Evolutionary conservation across 2,888 invertebrate genomes (phyloP), one percentile per base, ranked within the genome.

Genomic region (Cephonodes hylas): DNA sequence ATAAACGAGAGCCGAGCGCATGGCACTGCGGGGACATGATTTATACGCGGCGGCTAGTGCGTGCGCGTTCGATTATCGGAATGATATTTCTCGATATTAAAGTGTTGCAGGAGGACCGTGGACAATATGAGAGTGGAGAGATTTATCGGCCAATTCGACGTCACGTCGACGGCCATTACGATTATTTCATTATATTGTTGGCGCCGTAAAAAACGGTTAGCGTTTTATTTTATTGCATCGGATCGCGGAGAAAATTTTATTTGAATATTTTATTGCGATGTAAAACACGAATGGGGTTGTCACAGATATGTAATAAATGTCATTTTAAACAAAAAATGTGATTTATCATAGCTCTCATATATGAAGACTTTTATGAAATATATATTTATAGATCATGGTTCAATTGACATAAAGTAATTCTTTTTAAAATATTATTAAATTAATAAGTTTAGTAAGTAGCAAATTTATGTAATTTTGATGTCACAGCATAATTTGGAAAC

Each of bases 31-130:
- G 89, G 85, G 84, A 78, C 70, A 81, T 91, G 92, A 92, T 91
- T 92, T 91, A 92, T 91, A 79, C 78, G 78, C 76, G 80, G 83
- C 76, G 84, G 86, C 86, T 86, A 89, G 85, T 88, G 83, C 84
- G 81, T 75, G 71, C 73, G 68, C 76, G 84, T 89, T 88, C 91
- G 91, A 91, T 91, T 91, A 91, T 85, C 86, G 86, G 81, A 86
- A 91, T 91, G 91, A 91, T 91, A 91, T 90, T 92, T 91, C 88
- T 89, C 87, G 89, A 91, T 92, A 93, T 92, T 91, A 91, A 93
- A 93, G 93, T 92, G 92, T 93, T 89, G 88, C 88, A 83, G 87
- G 85, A 87, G 89, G 78, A 90, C 88, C 84, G 86, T 82, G 91
- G 91, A 92, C 92, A 92, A 92, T 92, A 92, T 93, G 92, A 93